Conservation (phyloP, 2,888 invertebrate genomes). For the Helleia helle region DNA sequence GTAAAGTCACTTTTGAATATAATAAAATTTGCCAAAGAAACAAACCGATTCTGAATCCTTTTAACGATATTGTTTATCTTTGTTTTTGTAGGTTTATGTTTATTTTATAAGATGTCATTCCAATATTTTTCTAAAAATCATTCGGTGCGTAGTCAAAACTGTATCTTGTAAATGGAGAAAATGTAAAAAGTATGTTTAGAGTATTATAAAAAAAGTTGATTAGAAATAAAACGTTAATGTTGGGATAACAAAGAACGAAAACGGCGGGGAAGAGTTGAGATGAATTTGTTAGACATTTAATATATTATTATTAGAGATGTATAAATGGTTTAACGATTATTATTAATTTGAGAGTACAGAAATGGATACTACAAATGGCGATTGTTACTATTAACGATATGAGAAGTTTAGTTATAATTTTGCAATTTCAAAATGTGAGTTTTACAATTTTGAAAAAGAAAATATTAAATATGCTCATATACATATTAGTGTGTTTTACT, state of each 20-base stretch:
- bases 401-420: constrained; percentile 73
- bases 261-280: constrained; percentile 61
- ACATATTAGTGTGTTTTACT: constrained; percentile 46
- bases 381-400: constrained; percentile 73
- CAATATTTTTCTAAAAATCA: constrained; percentile 59
- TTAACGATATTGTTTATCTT: constrained; percentile 33
- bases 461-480: constrained; percentile 75
- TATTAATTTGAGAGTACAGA: constrained; percentile 64
- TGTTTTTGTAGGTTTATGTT: constrained; percentile 31
- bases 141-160: constrained; percentile 50
- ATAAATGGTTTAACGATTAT: constrained; percentile 70
- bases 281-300: constrained; percentile 73
- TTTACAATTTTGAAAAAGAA: constrained; percentile 74
- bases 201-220: constrained; percentile 59
- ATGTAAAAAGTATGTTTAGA: constrained; percentile 69
- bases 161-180: constrained; percentile 55
- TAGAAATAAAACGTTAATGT: constrained; percentile 64
- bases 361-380: constrained; percentile 58
- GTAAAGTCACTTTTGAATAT: constrained; percentile 71
- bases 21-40: constrained; percentile 66
- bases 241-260: constrained; percentile 53
- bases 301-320: constrained; percentile 73
- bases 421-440: constrained; percentile 75
- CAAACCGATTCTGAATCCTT: constrained; percentile 42
- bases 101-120: constrained; percentile 40